A percentile compares a stretch with the other conserved stretches of the same genome.
Evolutionary conservation across 2,113 vertebrate genomes (phyloP).

Genomic region (Rattus rattus): DNA sequence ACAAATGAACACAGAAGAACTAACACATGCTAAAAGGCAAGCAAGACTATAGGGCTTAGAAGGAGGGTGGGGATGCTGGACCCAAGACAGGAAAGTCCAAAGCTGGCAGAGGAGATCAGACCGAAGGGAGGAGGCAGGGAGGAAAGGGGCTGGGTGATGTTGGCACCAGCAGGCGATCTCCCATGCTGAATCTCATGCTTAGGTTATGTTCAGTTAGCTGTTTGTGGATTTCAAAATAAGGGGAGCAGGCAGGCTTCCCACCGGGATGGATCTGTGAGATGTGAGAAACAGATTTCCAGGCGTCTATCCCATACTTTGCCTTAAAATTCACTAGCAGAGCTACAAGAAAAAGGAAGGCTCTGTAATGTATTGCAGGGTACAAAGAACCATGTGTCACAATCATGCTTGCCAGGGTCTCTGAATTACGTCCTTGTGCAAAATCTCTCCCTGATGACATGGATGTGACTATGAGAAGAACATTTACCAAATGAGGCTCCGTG

Average conservation of each 20-base stretch:
- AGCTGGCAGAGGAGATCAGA: conserved; percentile 61
- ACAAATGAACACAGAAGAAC: conserved; percentile 66
- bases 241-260: conserved; percentile 62
- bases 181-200: conserved; percentile 41
- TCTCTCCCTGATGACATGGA: background rate
- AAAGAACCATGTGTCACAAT: conserved; percentile 42
- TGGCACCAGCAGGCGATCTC: background rate
- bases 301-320: conserved; percentile 58
- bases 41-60: background rate
- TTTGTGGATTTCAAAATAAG: conserved; percentile 56
- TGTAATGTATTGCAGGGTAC: conserved; percentile 37
- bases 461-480: background rate
- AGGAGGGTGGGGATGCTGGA: conserved; percentile 27
- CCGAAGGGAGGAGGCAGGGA: conserved; percentile 51
- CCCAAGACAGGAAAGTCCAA: conserved; percentile 39
- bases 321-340: conserved; percentile 61
- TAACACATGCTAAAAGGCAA: conserved; percentile 23
- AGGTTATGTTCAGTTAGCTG: conserved; percentile 76
- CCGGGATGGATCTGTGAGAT: conserved; percentile 58
- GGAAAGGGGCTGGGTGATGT: background rate
- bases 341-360: background rate
- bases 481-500: background rate
- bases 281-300: conserved; percentile 76
- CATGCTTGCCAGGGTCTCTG: conserved; percentile 49
- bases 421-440: background rate